Percentiles rank a stretch among this genome's conserved stretches.
phyloP scores from a whole-genome alignment of 2,113 vertebrate species.

The Oreotrochilus melanogaster region DNA sequence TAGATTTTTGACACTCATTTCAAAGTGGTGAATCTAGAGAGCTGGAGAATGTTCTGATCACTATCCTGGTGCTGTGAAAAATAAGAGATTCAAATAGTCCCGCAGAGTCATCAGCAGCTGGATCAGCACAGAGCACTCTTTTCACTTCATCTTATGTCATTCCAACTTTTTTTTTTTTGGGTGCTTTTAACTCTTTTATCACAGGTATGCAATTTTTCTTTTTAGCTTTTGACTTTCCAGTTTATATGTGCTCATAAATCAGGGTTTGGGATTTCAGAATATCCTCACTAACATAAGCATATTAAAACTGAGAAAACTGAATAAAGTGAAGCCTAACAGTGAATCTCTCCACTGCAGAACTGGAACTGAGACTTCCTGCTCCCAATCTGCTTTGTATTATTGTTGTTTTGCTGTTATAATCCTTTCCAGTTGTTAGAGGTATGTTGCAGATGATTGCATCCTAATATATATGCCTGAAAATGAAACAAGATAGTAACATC shows the following conservation, averaged over 20 bases:
- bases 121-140: conserved; percentile 38
- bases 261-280: neutral
- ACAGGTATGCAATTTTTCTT: neutral
- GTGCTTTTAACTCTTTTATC: conserved; percentile 46
- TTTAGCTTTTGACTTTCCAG: neutral
- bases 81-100: conserved; percentile 44
- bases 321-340: neutral
- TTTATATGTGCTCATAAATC: neutral
- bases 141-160: neutral
- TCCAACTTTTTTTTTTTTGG: neutral
- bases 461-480: conserved; percentile 8
- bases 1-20: conserved; percentile 63
- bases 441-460: conserved; percentile 41
- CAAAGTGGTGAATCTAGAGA: conserved; percentile 43
- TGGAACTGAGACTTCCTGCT: neutral
- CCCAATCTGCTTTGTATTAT: neutral
- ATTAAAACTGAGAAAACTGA: neutral
- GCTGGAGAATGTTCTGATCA: conserved; percentile 51
- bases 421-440: conserved; percentile 7
- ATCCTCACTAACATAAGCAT: neutral
- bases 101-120: conserved; percentile 54
- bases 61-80: conserved; percentile 42
- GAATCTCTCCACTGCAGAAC: neutral
- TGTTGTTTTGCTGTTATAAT: conserved; percentile 18
- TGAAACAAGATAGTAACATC: conserved; percentile 18